phyloP scores from a whole-genome alignment of 2,113 vertebrate genomes.

The Crotalus viridis region DNA sequence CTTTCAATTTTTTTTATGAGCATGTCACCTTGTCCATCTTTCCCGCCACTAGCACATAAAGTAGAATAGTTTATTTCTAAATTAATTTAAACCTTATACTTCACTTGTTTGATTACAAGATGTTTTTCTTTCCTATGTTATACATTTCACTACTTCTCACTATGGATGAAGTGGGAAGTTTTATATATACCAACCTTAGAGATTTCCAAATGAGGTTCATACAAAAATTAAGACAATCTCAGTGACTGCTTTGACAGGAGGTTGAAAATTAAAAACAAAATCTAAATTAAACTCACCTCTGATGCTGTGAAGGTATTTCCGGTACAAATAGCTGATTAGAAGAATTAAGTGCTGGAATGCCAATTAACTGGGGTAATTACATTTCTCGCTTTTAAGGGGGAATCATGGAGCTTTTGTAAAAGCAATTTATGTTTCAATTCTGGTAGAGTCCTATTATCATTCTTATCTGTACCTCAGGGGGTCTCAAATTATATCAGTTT shows the following conservation, averaged over 20 bases:
- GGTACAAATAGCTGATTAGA: conserved; percentile 31
- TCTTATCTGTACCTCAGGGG: not conserved
- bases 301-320: conserved; percentile 28
- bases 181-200: not conserved
- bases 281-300: conserved; percentile 32
- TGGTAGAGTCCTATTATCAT: conserved; percentile 10
- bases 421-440: conserved; percentile 21
- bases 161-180: not conserved
- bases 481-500: conserved; percentile 8
- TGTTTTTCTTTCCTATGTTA: not conserved
- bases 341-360: not conserved
- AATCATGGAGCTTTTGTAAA: conserved; percentile 23
- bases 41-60: not conserved
- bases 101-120: not conserved
- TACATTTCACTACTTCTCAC: not conserved
- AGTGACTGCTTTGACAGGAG: not conserved
- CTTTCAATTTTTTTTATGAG: not conserved
- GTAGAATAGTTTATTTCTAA: not conserved
- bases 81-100: not conserved
- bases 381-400: conserved; percentile 19
- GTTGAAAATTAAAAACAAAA: conserved; percentile 41
- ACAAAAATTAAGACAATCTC: not conserved
- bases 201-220: not conserved
- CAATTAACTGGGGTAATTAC: conserved; percentile 3
- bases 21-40: not conserved